Base-by-base conservation (phyloP, 2,113 vertebrate species). In the Halcyon malimbica region DNA sequence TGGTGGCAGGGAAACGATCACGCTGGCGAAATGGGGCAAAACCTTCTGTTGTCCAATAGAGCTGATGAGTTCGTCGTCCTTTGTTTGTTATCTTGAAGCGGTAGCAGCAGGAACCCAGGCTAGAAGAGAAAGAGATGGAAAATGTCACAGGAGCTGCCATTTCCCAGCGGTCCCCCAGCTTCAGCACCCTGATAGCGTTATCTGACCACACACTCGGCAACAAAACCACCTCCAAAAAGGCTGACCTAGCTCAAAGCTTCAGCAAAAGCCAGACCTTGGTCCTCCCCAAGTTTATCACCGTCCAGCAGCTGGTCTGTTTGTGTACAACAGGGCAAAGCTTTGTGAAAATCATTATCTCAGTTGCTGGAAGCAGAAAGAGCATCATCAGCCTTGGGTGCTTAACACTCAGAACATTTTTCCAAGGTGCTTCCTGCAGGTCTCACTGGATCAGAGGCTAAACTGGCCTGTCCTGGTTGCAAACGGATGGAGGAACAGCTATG, bases 41-140 rank as follows among this genome's bases (percentile, higher is more conserved):
- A 28, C 94, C 96, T 35, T 98, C 97, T 0, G 76, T 98, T 37
- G 93, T 95, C 99, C 99, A 99, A 91, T 96, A 98, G 16, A 99
- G 91, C 71, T 95, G 97, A 57, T 99, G 98, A 19, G 77, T 75
- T 5, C 97, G 97, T 5, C 95, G 95, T 7, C 99, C 99, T 16
- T 56, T 89, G 85, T 99, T 99, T 6, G 96, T 99, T 50, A 99
- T 56, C 76, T 87, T 98, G 92, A 99, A 99, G 89, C 3, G 85
- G 91, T 98, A 99, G 86, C 80, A 94, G 86, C 92, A 98, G 19
- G 97, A 89, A 26, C 87, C 83, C 42, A 97, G 88, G 89, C 99
- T 99, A 31, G 68, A 88, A 94, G 63, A 74, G 50, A 83, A 83
- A 59, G 35, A 79, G 48, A 81, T 8, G 35, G 83, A 60, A 90